These are phyloP conservation scores for Mustela lutreola DNA, from an alignment of 2,113 vertebrate species.

Conservation along the genomic window DNA sequence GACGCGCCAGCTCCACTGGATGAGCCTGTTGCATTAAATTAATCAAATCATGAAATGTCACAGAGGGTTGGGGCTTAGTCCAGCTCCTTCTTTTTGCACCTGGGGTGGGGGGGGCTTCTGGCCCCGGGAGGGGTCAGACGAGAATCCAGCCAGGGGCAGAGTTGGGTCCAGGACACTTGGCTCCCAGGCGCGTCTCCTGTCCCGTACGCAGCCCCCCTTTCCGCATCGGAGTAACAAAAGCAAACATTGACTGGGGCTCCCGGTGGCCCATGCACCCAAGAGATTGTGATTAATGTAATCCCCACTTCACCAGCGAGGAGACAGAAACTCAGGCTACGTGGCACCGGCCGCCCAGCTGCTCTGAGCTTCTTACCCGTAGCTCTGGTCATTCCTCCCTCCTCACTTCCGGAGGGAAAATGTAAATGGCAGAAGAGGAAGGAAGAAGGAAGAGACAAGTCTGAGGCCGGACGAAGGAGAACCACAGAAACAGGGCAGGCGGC, in stretches of 20 bases:
- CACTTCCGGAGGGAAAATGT: not conserved
- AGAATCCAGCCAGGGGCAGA: not conserved
- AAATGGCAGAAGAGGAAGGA: not conserved
- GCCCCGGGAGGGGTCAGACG: not conserved
- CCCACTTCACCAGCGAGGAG: not conserved
- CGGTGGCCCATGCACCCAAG: not conserved
- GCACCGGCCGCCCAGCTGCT: not conserved
- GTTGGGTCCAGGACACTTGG: not conserved
- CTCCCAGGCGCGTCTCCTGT: not conserved
- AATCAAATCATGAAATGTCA: slow-evolving; percentile 55
- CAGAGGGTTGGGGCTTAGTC: not conserved
- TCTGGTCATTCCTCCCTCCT: not conserved
- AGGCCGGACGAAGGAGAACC: not conserved
- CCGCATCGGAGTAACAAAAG: not conserved
- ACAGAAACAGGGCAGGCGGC: rapidly evolving
- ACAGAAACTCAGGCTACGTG: not conserved
- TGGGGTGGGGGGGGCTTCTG: not conserved
- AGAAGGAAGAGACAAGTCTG: not conserved
- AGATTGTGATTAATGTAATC: not conserved
- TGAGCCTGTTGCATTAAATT: not conserved
- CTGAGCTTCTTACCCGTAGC: not conserved
- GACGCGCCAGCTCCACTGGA: not conserved
- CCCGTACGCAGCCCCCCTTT: not conserved
- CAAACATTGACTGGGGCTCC: not conserved
- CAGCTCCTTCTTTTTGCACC: not conserved